Evolutionary conservation across 2,888 invertebrate genomes (phyloP), one percentile per base, ranked within the genome.

Genomic region (Torymus texanus): DNA sequence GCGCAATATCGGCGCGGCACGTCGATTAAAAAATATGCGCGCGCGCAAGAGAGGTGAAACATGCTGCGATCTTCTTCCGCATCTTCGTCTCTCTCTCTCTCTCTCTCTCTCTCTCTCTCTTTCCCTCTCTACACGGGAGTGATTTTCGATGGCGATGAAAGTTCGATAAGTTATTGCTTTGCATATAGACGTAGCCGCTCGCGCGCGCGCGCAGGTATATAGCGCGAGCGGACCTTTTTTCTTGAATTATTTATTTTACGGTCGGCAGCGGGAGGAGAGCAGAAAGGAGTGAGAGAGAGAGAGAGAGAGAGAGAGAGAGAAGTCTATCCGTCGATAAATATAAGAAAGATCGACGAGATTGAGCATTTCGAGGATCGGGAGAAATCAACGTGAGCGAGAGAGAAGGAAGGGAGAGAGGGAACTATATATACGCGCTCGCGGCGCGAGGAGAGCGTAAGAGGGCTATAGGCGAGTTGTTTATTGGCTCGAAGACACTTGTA

Each of bases 331-430:
- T 61, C 72, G 72, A 72, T 72, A 72, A 72, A 72, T 72, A 72
- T 62, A 29, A 58, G 65, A 77, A 77, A 82, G 81, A 81, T 81
- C 79, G 81, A 82, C 78, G 75, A 58, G 53, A 62, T 72, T 61
- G 72, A 62, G 29, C 55, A 62, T 72, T 72, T 72, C 62, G 72
- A 72, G 62, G 55, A 72, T 62, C 62, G 62, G 12, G 72, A 72
- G 72, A 72, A 62, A 72, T 72, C 72, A 72, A 61, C 61, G 41
- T 41, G 41, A 41, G 41, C 41, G 8, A 41, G 41, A 41, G 41
- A 4, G 61, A 14, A n/a, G 55, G 58, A 16, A 18, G 41, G 41
- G 61, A 16, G 55, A n/a, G 55, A 58, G 55, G 29, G 55, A 58
- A 12, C 18, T 70, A 70, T 70, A 59, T 70, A 59, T 58, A 18